Base-by-base conservation (phyloP, 2,888 invertebrate species). In the Lathronympha strigana region DNA sequence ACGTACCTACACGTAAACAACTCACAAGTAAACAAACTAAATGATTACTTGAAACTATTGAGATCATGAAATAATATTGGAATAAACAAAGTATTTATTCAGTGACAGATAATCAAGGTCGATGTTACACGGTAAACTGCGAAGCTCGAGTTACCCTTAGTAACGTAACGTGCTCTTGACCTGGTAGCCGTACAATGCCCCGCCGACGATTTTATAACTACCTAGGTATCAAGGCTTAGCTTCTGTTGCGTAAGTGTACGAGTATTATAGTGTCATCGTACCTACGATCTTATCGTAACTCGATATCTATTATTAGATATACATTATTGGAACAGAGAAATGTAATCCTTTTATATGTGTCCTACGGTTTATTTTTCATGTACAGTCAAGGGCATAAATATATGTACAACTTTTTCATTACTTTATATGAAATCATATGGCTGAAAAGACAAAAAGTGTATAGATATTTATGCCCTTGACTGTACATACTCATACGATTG, bases 141-240 rank as follows among this genome's bases (percentile, higher is more conserved):
- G 31, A 31, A 60, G 47, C 60, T 53, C 61, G 50, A 33, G 53
- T 28, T 55, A 28, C 36, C 50, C 38, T 33, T 50, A 36, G 45
- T 45, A 58, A 47, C 47, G 47, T 49, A 45, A 45, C 51, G 36
- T 64, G 64, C 36, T 66, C 66, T 60, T 66, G 66, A 66, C 66
- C 66, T 38, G 40, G 17, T 13, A 38, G 45, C 45, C 60, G 66
- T 61, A 66, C 66, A 66, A 49, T 60, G 66, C 33, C 60, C 60
- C 40, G 47, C 17, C 53, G 28, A 60, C 53, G 60, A 53, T 47
- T 53, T 66, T 47, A 57, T 61, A 61, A 54, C 53, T 31, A 47
- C 66, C 54, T 66, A 61, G 60, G 33, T 54, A 50, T 66, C 53
- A 53, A 47, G 60, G 60, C 60, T 60, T 53, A 31, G 64, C 38